Evolutionary conservation across 2,797 vertebrate genomes (phyloP).

Genomic region (Schizopygopsis pylzovi): DNA sequence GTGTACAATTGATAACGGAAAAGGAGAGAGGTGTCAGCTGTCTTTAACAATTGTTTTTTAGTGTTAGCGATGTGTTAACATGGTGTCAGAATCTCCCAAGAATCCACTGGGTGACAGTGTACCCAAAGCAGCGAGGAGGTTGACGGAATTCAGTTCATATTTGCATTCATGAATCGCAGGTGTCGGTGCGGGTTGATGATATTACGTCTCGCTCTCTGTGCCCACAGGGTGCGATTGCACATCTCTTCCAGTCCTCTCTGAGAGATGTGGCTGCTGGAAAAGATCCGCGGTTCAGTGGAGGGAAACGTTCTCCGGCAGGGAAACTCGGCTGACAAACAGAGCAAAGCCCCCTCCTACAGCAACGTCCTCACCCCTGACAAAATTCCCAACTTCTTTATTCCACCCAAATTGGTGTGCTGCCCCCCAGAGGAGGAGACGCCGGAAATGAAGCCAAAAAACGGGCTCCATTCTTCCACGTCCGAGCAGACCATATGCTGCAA

Average conservation of each 20-base stretch:
- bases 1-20: background rate
- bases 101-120: slow-evolving; percentile 26
- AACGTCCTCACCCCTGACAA: slow-evolving; percentile 97
- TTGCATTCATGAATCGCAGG: slow-evolving; percentile 12
- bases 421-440: slow-evolving; percentile 77
- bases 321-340: slow-evolving; percentile 60
- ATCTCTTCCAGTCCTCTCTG: background rate
- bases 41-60: slow-evolving; percentile 22
- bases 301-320: slow-evolving; percentile 56
- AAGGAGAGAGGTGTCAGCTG: slow-evolving; percentile 17
- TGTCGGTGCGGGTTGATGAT: slow-evolving; percentile 1
- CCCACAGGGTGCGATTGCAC: slow-evolving; percentile 40
- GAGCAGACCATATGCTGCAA: slow-evolving; percentile 83
- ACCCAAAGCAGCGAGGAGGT: slow-evolving; percentile 5
- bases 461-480: slow-evolving; percentile 77
- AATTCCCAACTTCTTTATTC: slow-evolving; percentile 98
- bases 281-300: slow-evolving; percentile 68
- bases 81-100: background rate
- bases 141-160: background rate
- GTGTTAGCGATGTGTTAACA: background rate
- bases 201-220: slow-evolving; percentile 19
- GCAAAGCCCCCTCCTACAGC: slow-evolving; percentile 80
- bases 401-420: slow-evolving; percentile 86
- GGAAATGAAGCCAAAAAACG: slow-evolving; percentile 70
- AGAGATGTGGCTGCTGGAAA: slow-evolving; percentile 69